Evolutionary conservation across 2,113 vertebrate species (phyloP), one percentile per base, ranked within the genome.

Genomic region (Bostrychus sinensis): DNA sequence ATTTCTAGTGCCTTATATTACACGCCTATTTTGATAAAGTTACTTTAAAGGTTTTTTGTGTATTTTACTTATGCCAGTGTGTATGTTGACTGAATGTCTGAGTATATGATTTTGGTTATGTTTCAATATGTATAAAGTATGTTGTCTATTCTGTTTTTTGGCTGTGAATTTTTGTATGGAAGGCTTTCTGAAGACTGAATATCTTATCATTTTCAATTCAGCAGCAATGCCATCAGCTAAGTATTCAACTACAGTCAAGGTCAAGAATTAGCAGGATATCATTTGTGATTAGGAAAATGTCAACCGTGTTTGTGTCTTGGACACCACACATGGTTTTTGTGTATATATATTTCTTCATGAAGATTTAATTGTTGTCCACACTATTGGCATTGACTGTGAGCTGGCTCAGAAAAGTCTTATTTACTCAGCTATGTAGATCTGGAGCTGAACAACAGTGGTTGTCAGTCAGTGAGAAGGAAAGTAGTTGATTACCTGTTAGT

Each of bases 1-100:
- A 89, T 88, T 91, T 89, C 81, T 89, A 91, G 89, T 91, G 89
- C 89, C 89, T 91, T 91, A 91, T 89, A 89, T 89, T 89, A 89
- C 85, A 89, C 84, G 89, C 89, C 89, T 91, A 89, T 91, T 91
- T 91, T 91, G 86, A 89, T 91, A 88, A 89, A 56, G 66, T 87
- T 89, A 79, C 75, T 82, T 89, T 86, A 64, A 86, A 82, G 73
- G 70, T 36, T 82, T 85, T 75, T 59, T 75, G 76, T 83, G 79
- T 86, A 74, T 59, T 84, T 72, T 82, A 26, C 50, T 77, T 86
- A 55, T 77, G 83, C 56, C 53, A 56, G 77, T 75, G 5, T 16
- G 62, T 75, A 7, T 69, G 75, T 76, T 75, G 62, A 42, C 41
- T 28, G 67, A 70, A 72, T 66, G 80, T 81, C 11, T 62, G 67